A percentile compares a stretch with the other conserved stretches of the same genome.
These are phyloP conservation scores for Sialia sialis DNA, from an alignment of 2,113 vertebrate genomes.

Conservation along the genomic window DNA sequence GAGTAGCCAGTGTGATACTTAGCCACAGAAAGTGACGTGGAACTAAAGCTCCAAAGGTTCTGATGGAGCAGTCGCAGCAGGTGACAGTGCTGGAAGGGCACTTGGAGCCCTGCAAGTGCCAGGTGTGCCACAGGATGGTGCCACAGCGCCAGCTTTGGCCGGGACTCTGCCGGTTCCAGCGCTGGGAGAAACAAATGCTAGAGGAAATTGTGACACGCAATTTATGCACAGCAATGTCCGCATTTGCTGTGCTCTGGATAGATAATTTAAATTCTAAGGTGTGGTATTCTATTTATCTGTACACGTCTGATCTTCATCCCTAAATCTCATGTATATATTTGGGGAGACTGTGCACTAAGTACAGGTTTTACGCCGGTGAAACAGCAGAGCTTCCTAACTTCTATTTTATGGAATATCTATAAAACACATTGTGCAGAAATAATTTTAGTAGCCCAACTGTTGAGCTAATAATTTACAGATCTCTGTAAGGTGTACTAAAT, in stretches of 20 bases:
- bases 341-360: too few relatives aligned
- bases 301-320: not conserved
- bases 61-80: rapidly evolving
- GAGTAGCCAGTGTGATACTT: rapidly evolving
- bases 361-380: rapidly evolving
- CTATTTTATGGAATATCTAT: not conserved
- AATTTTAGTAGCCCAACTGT: not conserved
- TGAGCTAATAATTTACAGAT: not conserved
- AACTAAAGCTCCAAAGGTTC: rapidly evolving
- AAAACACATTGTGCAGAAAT: not conserved
- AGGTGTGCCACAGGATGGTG: not conserved
- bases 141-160: not conserved
- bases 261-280: not conserved
- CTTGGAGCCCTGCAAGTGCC: rapidly evolving
- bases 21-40: rapidly evolving
- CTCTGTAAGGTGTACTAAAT: not conserved
- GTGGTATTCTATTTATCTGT: not conserved
- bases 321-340: rapidly evolving
- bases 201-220: rapidly evolving
- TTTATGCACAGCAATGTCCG: rapidly evolving
- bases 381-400: not conserved
- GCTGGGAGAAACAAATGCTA: rapidly evolving
- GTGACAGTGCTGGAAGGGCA: rapidly evolving
- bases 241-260: not conserved
- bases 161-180: rapidly evolving